Percentiles rank a stretch among this genome's conserved stretches.
These are phyloP conservation scores for Mormyrus iriodes DNA, from an alignment of 2,113 vertebrate genomes.

Conservation along the genomic window DNA sequence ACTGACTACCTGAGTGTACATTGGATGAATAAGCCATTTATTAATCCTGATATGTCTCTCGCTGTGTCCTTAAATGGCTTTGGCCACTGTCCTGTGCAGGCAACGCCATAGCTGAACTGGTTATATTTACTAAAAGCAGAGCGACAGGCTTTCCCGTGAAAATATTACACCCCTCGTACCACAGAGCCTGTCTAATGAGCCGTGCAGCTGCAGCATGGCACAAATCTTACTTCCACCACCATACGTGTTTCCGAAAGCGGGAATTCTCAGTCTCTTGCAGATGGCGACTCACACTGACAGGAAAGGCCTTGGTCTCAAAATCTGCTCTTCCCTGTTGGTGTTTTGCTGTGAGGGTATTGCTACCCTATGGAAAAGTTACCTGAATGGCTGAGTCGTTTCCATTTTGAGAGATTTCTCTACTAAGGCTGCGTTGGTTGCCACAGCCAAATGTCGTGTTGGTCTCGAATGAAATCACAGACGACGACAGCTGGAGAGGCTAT, in stretches of 20 bases:
- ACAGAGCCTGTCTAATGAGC: background rate
- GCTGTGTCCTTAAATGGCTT: background rate
- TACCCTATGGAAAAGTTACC: background rate
- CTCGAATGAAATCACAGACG: background rate
- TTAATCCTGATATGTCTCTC: background rate
- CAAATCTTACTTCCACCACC: background rate
- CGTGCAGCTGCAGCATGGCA: background rate
- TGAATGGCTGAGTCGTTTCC: background rate
- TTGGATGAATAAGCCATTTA: background rate
- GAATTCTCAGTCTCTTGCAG: background rate
- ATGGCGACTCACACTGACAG: background rate
- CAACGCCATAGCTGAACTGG: background rate
- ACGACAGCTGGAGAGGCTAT: background rate
- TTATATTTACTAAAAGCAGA: slow-evolving; percentile 1
- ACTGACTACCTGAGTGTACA: background rate
- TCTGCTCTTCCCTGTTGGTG: background rate
- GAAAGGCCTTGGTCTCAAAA: background rate
- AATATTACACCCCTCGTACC: background rate
- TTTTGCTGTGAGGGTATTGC: background rate
- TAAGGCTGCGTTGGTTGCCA: background rate
- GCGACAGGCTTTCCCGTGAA: background rate
- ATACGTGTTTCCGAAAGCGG: background rate
- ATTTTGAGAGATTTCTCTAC: background rate
- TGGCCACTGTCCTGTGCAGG: background rate
- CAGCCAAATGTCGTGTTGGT: background rate